Conservation (phyloP, 1,140 invertebrate species). For the Metopolophium dirhodum region DNA sequence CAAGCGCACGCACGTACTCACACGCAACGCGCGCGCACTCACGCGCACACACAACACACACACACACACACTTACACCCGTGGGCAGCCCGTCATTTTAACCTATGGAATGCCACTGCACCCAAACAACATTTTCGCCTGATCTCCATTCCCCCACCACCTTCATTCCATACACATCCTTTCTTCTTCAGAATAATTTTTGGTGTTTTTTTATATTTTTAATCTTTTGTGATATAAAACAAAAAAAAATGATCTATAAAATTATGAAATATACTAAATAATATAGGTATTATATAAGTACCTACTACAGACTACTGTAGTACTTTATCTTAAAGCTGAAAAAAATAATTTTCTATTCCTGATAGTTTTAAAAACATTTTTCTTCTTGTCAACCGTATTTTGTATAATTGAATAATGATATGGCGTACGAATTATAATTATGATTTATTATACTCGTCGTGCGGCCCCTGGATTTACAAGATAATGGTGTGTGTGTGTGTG, state of each 20-base stretch:
- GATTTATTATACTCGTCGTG: conserved; percentile 47
- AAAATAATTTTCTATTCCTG: conserved; percentile 1
- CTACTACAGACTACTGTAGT: background rate
- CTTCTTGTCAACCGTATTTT: conserved; percentile 30
- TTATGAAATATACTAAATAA: background rate
- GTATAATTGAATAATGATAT: conserved; percentile 53
- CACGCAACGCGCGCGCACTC: background rate
- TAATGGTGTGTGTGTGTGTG: background rate
- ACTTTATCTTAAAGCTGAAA: background rate
- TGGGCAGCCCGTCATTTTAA: conserved; percentile 55
- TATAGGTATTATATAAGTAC: background rate
- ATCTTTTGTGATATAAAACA: background rate
- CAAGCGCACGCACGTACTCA: conserved; percentile 33
- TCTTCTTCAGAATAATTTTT: conserved; percentile 18
- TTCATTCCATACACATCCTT: background rate
- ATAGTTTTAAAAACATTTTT: conserved; percentile 4
- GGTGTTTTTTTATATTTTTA: conserved; percentile 3
- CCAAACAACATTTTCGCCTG: conserved; percentile 56
- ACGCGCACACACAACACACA: background rate
- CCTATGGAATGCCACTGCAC: conserved; percentile 57
- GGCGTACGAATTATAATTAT: conserved; percentile 46
- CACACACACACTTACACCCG: conserved; percentile 26
- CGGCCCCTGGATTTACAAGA: background rate
- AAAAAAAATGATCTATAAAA: conserved; percentile 16
- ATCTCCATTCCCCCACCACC: conserved; percentile 7